Conservation (phyloP, 2,113 vertebrate species). For the Bubo scandiacus region DNA sequence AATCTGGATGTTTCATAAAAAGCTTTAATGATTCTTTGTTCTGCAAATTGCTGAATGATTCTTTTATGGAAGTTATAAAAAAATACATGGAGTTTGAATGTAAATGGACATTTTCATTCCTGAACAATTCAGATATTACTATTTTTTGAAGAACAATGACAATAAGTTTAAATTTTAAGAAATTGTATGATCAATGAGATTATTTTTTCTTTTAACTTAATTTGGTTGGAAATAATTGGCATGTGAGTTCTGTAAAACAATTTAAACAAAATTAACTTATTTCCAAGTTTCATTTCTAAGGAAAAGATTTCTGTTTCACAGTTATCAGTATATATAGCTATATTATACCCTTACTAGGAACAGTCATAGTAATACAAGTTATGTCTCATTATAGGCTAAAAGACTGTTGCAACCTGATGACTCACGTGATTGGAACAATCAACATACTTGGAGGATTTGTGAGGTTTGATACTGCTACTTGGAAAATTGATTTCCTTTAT, state of each 20-base stretch:
- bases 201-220: neutral
- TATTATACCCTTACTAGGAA: neutral
- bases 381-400: neutral
- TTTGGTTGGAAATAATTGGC: neutral
- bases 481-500: neutral
- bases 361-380: neutral
- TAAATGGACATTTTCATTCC: neutral
- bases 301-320: neutral
- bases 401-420: neutral
- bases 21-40: neutral
- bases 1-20: neutral
- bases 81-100: neutral
- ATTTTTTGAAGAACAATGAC: neutral
- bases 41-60: neutral
- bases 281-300: neutral
- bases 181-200: neutral
- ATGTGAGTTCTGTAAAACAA: neutral
- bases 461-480: neutral
- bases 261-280: neutral
- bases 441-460: neutral
- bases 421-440: accelerated
- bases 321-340: neutral
- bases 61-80: neutral
- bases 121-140: neutral
- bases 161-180: neutral